Percentiles rank a stretch among this genome's conserved stretches.
phyloP scores from a whole-genome alignment of 2,113 vertebrate species.

The Pelvicachromis taeniatus region DNA sequence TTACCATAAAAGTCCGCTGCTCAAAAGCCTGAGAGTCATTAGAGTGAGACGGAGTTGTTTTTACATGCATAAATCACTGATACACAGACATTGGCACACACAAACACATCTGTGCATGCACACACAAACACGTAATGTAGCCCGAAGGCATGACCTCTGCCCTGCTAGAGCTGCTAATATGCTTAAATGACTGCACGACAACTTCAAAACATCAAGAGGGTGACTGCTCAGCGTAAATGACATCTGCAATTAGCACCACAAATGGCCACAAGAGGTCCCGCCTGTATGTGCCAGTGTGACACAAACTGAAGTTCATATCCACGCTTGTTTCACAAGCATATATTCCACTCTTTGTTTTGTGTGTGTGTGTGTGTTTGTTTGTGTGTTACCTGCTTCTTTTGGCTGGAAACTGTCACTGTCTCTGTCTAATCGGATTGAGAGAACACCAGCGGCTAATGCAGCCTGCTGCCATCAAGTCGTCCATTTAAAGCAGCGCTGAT shows the following conservation, averaged over 20 bases:
- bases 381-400: slow-evolving; percentile 78
- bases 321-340: background rate
- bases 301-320: background rate
- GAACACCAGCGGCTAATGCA: slow-evolving; percentile 77
- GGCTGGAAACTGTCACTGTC: slow-evolving; percentile 85
- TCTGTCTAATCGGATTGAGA: slow-evolving; percentile 86
- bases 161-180: slow-evolving; percentile 83
- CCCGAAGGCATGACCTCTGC: slow-evolving; percentile 78
- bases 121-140: slow-evolving; percentile 23
- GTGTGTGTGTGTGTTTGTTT: background rate
- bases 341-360: background rate
- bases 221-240: slow-evolving; percentile 83
- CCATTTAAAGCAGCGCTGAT: slow-evolving; percentile 81
- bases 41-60: slow-evolving; percentile 24
- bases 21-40: slow-evolving; percentile 25
- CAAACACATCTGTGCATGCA: slow-evolving; percentile 1
- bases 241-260: slow-evolving; percentile 84
- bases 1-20: slow-evolving; percentile 42
- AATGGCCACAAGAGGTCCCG: slow-evolving; percentile 80
- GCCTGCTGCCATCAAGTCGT: slow-evolving; percentile 77
- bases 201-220: slow-evolving; percentile 84
- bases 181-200: slow-evolving; percentile 79
- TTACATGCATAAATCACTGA: slow-evolving; percentile 37
- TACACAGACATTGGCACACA: background rate
- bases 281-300: slow-evolving; percentile 19